These are phyloP conservation scores for Drosophila melanosoma DNA, from an alignment of 2,888 invertebrate genomes.

Conservation along the genomic window DNA sequence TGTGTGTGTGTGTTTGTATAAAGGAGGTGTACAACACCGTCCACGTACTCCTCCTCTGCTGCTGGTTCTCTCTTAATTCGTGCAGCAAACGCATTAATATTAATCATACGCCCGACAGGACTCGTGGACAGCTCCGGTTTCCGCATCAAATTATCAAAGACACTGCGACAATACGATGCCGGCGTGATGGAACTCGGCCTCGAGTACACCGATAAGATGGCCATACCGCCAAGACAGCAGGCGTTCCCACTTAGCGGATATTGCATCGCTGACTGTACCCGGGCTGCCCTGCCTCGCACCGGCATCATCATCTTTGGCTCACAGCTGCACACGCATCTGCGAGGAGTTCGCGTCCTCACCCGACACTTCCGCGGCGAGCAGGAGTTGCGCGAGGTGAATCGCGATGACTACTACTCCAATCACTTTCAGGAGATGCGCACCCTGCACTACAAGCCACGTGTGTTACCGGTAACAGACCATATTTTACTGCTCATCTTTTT, in stretches of 20 bases:
- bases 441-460: constrained; percentile 90
- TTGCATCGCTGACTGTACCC: constrained; percentile 97
- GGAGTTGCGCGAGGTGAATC: constrained; percentile 93
- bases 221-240: constrained; percentile 94
- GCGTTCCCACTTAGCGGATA: constrained; percentile 94
- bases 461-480: constrained; percentile 90
- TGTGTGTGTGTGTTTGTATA: not conserved
- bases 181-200: constrained; percentile 98
- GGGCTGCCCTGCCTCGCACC: constrained; percentile 91
- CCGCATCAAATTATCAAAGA: constrained; percentile 91
- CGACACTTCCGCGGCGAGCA: constrained; percentile 92
- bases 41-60: not conserved
- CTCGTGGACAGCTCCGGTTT: constrained; percentile 96
- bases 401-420: constrained; percentile 97
- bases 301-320: constrained; percentile 98
- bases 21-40: not conserved
- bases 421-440: constrained; percentile 99
- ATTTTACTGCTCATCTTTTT: too few species aligned
- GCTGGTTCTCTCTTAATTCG: constrained; percentile 16
- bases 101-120: constrained; percentile 86
- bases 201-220: constrained; percentile 99
- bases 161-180: constrained; percentile 93
- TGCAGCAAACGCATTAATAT: constrained; percentile 54
- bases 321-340: constrained; percentile 98
- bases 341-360: constrained; percentile 93